Conservation (phyloP, 1,140 invertebrate species). For the Procambarus clarkii region DNA sequence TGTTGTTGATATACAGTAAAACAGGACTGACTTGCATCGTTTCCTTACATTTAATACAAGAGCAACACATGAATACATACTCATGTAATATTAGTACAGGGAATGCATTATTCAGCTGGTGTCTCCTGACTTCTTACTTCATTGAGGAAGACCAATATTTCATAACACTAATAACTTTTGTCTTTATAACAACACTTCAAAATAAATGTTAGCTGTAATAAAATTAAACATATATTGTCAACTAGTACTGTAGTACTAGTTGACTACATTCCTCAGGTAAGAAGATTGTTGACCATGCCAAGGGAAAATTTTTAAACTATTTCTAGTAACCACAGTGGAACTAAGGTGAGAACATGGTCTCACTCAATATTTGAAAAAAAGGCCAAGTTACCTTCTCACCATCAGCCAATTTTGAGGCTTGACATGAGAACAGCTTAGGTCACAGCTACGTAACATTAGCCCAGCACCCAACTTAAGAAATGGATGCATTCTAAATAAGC, state of each 20-base stretch:
- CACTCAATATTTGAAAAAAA: too few relatives aligned
- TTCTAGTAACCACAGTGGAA: too few relatives aligned
- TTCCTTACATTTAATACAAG: neutral
- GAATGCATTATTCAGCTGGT: neutral
- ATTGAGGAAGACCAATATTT: neutral
- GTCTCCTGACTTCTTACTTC: neutral
- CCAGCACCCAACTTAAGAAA: too few relatives aligned
- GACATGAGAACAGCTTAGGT: too few relatives aligned
- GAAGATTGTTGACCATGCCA: too few relatives aligned
- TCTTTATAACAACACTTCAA: neutral
- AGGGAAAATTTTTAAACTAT: too few relatives aligned
- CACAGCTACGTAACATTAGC: too few relatives aligned
- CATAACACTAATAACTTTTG: neutral
- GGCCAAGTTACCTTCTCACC: too few relatives aligned
- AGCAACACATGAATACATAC: neutral
- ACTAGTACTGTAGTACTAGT: neutral
- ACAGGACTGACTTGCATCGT: neutral
- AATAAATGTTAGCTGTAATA: neutral
- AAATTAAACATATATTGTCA: neutral
- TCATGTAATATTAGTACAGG: neutral
- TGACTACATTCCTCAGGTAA: too few relatives aligned
- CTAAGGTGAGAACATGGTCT: too few relatives aligned
- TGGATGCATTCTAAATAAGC: too few relatives aligned
- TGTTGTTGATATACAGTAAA: neutral
- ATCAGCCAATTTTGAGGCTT: too few relatives aligned